Evolutionary conservation across 2,113 vertebrate species (phyloP).

Genomic region (Campylomormyrus tamandua): DNA sequence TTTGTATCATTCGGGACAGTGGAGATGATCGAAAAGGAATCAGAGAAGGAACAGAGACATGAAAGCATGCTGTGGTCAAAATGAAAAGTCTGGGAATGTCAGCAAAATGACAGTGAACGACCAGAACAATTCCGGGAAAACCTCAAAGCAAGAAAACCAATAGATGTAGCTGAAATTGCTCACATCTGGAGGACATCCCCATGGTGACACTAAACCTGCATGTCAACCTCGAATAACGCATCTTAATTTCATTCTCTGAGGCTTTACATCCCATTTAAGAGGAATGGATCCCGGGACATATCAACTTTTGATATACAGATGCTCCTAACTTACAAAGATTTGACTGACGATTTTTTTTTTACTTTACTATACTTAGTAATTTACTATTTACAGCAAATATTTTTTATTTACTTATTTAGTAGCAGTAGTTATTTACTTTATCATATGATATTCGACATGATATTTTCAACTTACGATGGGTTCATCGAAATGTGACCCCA

Average conservation of each 20-base stretch:
- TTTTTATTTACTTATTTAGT: not conserved
- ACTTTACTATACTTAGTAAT: not conserved
- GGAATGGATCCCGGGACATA: not conserved
- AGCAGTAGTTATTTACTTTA: not conserved
- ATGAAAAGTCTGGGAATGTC: constrained; percentile 46
- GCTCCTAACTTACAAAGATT: not conserved
- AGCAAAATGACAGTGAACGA: constrained; percentile 51
- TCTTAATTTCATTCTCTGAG: not conserved
- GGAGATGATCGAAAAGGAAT: not conserved
- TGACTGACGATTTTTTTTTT: too few relatives aligned
- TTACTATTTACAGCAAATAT: not conserved
- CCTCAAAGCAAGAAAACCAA: constrained; percentile 21
- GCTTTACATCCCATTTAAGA: not conserved
- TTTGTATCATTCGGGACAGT: not conserved
- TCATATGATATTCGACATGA: not conserved
- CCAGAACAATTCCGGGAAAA: constrained; percentile 35
- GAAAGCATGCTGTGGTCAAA: constrained; percentile 28
- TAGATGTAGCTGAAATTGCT: not conserved
- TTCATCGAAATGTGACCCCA: not conserved
- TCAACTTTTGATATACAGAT: not conserved
- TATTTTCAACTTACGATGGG: not conserved
- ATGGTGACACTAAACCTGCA: not conserved
- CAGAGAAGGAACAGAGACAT: not conserved
- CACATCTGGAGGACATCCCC: not conserved
- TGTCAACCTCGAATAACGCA: not conserved